Conservation (phyloP, 2,797 vertebrate species). For the Philypnodon macrostomus region DNA sequence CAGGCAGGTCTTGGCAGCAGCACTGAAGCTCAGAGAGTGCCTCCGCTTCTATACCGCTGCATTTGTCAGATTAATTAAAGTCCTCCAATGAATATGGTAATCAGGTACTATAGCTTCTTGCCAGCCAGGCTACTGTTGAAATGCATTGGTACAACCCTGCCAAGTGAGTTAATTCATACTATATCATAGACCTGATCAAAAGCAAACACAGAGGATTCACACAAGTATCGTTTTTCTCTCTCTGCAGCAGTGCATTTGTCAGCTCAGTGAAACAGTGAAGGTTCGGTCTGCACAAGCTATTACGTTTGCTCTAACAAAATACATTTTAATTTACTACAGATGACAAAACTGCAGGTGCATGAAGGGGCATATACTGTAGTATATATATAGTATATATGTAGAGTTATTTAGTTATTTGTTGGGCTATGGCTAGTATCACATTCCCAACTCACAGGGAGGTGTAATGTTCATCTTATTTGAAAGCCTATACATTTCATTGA, state of each 20-base stretch:
- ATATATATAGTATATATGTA: no score
- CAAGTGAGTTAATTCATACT: conserved; percentile 28
- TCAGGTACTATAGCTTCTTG: conserved; percentile 48
- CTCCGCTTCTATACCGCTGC: conserved; percentile 67
- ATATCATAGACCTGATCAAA: conserved; percentile 43
- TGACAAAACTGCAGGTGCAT: no score
- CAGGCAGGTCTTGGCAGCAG: conserved; percentile 60
- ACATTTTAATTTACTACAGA: no score
- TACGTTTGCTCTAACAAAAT: background rate
- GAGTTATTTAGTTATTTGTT: no score
- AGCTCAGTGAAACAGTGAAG: conserved; percentile 9
- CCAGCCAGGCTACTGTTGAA: conserved; percentile 32
- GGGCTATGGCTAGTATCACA: no score
- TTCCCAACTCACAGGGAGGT: no score
- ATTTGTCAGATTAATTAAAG: conserved; percentile 79
- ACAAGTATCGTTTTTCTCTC: conserved; percentile 29
- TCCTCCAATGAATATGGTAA: conserved; percentile 77
- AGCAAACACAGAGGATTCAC: conserved; percentile 13
- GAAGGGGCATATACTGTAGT: no score
- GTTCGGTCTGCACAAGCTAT: background rate
- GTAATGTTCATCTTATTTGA: no score
- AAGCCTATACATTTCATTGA: no score
- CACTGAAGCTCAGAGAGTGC: conserved; percentile 46
- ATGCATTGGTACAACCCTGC: conserved; percentile 27
- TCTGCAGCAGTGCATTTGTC: background rate